Evolutionary conservation across 2,888 invertebrate genomes (phyloP).

Genomic region (Conistra vaccinii): DNA sequence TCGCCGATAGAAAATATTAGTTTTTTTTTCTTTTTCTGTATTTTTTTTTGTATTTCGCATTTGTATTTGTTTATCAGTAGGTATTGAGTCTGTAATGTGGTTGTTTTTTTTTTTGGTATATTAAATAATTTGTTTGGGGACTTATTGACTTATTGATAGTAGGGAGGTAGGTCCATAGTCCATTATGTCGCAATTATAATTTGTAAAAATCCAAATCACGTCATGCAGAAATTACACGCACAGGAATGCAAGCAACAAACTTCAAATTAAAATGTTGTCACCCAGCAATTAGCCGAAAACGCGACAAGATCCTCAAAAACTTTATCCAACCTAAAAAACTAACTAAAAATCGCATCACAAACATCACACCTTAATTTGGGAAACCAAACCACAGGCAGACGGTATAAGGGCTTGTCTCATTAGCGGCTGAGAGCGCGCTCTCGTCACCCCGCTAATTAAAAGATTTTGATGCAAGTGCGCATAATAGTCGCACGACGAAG

Average conservation of each 20-base stretch:
- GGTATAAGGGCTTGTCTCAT: constrained; percentile 83
- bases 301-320: background rate
- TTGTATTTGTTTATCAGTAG: constrained; percentile 43
- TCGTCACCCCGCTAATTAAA: constrained; percentile 80
- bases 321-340: constrained; percentile 7
- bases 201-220: no score
- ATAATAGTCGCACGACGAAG: constrained; percentile 58
- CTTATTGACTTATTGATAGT: no score
- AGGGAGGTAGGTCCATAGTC: no score
- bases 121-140: background rate
- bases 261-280: no score
- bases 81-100: constrained; percentile 34
- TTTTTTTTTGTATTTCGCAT: constrained; percentile 67
- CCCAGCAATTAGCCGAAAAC: background rate
- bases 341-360: constrained; percentile 1
- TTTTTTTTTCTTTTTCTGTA: constrained; percentile 64
- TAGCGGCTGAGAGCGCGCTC: constrained; percentile 73
- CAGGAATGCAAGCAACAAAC: background rate
- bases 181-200: background rate
- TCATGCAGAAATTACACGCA: background rate
- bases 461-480: constrained; percentile 74
- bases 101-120: constrained; percentile 9
- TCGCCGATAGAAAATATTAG: constrained; percentile 83
- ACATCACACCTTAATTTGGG: constrained; percentile 63
- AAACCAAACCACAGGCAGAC: constrained; percentile 63